Conservation (phyloP, 2,113 vertebrate species). For the Chaetodon trifascialis region DNA sequence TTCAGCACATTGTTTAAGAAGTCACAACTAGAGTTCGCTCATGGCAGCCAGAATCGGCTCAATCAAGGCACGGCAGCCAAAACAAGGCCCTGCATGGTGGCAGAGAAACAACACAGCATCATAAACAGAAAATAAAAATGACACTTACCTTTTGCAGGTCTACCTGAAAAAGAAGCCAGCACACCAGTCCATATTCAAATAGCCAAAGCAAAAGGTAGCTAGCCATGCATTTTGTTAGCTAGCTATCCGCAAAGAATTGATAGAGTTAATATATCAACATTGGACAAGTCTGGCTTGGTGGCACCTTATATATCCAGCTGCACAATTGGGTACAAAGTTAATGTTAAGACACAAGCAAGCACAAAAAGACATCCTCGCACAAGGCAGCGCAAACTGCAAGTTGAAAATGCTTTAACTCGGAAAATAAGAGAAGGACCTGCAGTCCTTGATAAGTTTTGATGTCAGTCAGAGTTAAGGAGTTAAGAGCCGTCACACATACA, state of each 20-base stretch:
- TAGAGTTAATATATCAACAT: neutral
- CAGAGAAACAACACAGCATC: neutral
- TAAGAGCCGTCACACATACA: no score
- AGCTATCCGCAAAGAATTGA: no score
- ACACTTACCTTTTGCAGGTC: neutral
- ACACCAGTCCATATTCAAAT: neutral
- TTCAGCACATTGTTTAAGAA: neutral
- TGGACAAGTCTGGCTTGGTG: neutral
- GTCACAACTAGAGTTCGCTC: neutral
- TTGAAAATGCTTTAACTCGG: neutral
- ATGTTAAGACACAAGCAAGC: neutral
- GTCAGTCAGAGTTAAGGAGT: neutral
- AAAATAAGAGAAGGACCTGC: neutral
- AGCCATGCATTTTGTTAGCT: neutral
- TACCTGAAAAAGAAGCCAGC: constrained; percentile 1
- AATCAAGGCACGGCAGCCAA: no score
- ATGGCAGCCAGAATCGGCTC: neutral
- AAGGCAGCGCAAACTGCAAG: no score
- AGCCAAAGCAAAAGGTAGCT: neutral
- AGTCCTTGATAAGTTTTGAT: neutral
- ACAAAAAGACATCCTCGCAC: no score
- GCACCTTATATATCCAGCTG: no score
- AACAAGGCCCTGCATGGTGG: neutral
- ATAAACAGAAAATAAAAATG: neutral
- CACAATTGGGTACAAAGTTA: neutral